Base-by-base conservation (phyloP, 1,140 invertebrate species). In the Schlechtendalia chinensis region DNA sequence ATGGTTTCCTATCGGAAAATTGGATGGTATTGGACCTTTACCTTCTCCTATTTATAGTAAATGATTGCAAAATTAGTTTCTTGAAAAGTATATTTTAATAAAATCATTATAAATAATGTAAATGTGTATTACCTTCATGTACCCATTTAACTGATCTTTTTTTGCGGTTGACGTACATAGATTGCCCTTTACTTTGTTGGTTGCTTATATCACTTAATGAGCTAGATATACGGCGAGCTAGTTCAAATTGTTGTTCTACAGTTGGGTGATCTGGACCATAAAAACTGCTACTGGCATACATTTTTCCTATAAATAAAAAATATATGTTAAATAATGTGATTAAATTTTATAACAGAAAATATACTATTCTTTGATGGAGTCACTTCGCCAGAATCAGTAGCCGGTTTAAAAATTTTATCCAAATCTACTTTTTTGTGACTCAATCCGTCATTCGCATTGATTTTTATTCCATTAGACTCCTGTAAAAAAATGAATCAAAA, bases 91-190 rank as follows among this genome's bases (percentile, higher is more conserved):
- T 58, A 22, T 10, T 22, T 24, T 19, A 1, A 45, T 5, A 47
- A 45, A 3, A 14, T 61, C 29, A 16, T 12, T 61, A 24, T 58
- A 58, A 54, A 29, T 63, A 63, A 63, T 16, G 6, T 19, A 4
- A 11, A 11, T 27, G 6, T 59, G 50, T 11, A 53, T 80, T 89
- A 86, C 93, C 93, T 88, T 96, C 94, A 84, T 96, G 94, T 65
- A 97, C 92, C 96, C 96, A 98, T 86, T 96, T 96, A 81, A 94
- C 92, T 8, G 95, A 95, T 83, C 94, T 89, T 85, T 96, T 96
- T 88, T 96, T 96, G 75, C 96, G 89, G 85, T 96, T 96, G 83
- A 96, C 94, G 85, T 96, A 98, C 96, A 97, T 98, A 83, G 91
- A 92, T 86, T 97, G 95, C 22, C 96, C 96, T 85, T 95, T 93